A percentile compares a stretch with the other conserved stretches of the same genome.
phyloP scores from a whole-genome alignment of 2,113 vertebrate species.

The Platichthys flesus region DNA sequence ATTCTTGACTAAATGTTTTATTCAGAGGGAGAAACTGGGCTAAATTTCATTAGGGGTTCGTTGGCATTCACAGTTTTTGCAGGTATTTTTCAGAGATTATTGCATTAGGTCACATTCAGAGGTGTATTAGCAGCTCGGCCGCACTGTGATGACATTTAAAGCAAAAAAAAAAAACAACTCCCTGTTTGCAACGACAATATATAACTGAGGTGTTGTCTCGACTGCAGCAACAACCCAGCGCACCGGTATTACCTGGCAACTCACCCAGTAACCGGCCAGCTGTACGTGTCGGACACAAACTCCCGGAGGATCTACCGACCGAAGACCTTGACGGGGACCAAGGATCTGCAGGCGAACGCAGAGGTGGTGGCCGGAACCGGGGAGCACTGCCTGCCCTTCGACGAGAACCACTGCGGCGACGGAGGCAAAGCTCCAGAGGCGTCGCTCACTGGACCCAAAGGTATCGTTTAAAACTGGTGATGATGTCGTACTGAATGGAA shows the following conservation, averaged over 20 bases:
- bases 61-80: not conserved
- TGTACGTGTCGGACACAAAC: conserved; percentile 97
- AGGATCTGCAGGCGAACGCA: conserved; percentile 91
- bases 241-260: conserved; percentile 97
- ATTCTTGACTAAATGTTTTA: conserved; percentile 14
- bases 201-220: conserved; percentile 28
- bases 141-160: not conserved
- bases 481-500: conserved; percentile 27
- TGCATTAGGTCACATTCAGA: conserved; percentile 9
- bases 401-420: conserved; percentile 96
- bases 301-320: conserved; percentile 94
- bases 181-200: not conserved
- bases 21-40: conserved; percentile 7
- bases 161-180: not conserved
- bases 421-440: conserved; percentile 95
- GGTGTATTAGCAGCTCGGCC: not conserved
- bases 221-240: conserved; percentile 94
- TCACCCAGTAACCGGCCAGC: conserved; percentile 91
- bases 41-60: conserved; percentile 6
- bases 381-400: conserved; percentile 96
- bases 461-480: conserved; percentile 76
- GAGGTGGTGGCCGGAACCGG: conserved; percentile 95
- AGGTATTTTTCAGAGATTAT: conserved; percentile 13
- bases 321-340: conserved; percentile 84
- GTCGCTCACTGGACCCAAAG: conserved; percentile 97